Conservation (phyloP, 1,140 invertebrate species). For the Eupristina koningsbergeri region DNA sequence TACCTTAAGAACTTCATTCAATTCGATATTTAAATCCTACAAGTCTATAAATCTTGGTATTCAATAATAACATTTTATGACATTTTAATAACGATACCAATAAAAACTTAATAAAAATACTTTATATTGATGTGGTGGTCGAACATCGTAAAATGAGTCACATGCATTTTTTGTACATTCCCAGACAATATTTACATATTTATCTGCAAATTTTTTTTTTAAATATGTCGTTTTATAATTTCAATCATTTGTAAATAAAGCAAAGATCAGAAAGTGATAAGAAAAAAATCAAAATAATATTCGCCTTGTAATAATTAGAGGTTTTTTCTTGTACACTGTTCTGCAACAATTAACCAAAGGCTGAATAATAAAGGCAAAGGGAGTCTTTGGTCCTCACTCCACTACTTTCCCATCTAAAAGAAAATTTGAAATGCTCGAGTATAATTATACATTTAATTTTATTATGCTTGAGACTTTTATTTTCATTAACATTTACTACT, state of each 20-base stretch:
- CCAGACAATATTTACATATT: neutral
- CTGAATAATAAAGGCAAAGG: too few species aligned
- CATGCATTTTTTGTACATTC: neutral
- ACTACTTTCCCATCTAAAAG: too few species aligned
- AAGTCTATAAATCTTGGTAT: neutral
- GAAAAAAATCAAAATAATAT: neutral
- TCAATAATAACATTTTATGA: slow-evolving; percentile 7
- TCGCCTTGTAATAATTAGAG: too few species aligned
- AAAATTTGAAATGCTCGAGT: too few species aligned
- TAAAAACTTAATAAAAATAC: neutral
- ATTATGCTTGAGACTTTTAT: too few species aligned
- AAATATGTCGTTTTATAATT: neutral
- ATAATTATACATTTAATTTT: too few species aligned
- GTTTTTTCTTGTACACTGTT: too few species aligned
- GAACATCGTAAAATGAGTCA: neutral
- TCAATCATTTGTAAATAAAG: neutral
- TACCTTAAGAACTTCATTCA: neutral
- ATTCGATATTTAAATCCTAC: neutral
- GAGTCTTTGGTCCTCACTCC: too few species aligned
- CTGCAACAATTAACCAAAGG: too few species aligned
- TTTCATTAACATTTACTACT: too few species aligned
- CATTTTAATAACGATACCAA: neutral
- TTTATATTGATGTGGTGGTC: neutral
- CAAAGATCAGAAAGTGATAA: neutral
- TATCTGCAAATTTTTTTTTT: neutral